phyloP scores from a whole-genome alignment of 1,140 invertebrate genomes.

The Panonychus citri region DNA sequence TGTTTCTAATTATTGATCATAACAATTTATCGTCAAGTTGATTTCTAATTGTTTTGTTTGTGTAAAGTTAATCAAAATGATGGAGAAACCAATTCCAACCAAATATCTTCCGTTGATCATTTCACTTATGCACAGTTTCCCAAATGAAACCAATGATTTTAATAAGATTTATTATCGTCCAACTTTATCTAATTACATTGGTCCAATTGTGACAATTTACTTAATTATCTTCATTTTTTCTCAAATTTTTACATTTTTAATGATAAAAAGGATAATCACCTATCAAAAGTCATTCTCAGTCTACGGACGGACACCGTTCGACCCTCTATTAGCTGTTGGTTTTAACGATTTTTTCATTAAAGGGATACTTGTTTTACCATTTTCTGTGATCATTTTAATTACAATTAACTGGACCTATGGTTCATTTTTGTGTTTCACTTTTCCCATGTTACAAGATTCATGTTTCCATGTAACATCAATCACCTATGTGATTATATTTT shows the following conservation, averaged over 20 bases:
- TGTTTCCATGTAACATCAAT: slow-evolving; percentile 42
- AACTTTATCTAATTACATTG: background rate
- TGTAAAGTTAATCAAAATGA: no score
- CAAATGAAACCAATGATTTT: background rate
- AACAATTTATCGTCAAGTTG: no score
- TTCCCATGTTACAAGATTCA: slow-evolving; percentile 48
- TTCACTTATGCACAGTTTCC: background rate
- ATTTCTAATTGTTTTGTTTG: no score
- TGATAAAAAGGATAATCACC: background rate
- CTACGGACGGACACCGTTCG: background rate
- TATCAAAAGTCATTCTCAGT: background rate
- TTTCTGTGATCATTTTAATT: background rate
- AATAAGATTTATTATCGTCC: background rate
- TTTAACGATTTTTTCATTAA: background rate
- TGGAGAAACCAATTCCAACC: background rate
- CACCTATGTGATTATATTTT: slow-evolving; percentile 40
- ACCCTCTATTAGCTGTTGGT: background rate
- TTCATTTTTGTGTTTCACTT: slow-evolving; percentile 43
- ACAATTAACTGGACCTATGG: slow-evolving; percentile 40
- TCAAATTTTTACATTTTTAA: background rate
- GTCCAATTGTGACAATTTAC: background rate
- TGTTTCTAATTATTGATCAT: no score
- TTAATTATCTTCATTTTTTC: background rate
- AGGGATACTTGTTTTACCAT: background rate
- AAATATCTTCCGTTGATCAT: background rate